phyloP scores from a whole-genome alignment of 2,113 vertebrate species.

The Oncorhynchus tshawytscha region DNA sequence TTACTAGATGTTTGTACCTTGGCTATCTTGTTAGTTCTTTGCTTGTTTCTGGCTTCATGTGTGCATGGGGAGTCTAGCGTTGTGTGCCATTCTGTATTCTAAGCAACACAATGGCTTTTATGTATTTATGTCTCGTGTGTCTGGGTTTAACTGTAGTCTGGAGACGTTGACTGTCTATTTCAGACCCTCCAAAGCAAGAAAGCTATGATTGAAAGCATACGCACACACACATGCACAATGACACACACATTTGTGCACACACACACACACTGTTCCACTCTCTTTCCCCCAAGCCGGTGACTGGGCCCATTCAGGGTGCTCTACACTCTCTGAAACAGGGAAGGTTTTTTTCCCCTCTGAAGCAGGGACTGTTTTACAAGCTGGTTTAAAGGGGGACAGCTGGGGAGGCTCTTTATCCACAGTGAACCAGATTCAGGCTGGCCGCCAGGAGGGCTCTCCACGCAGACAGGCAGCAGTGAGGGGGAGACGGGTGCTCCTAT shows the following conservation, averaged over 20 bases:
- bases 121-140: not conserved
- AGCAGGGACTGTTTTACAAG: slow-evolving; percentile 38
- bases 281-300: not conserved
- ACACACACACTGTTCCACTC: not conserved
- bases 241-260: not conserved
- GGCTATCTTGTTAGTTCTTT: no score
- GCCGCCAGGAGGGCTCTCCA: slow-evolving; percentile 46
- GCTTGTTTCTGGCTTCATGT: no score
- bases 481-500: slow-evolving; percentile 41
- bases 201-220: not conserved
- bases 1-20: no score
- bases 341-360: not conserved
- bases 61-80: not conserved
- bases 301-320: not conserved
- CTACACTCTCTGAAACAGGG: slow-evolving; percentile 9
- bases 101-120: not conserved
- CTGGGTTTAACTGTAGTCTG: no score
- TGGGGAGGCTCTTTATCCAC: slow-evolving; percentile 23
- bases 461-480: slow-evolving; percentile 33
- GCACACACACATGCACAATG: not conserved
- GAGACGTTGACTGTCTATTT: not conserved
- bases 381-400: slow-evolving; percentile 21
- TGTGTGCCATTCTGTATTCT: not conserved
- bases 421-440: slow-evolving; percentile 22
- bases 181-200: not conserved